Conservation (phyloP, 1,140 invertebrate species). For the Stegodyphus dumicola region DNA sequence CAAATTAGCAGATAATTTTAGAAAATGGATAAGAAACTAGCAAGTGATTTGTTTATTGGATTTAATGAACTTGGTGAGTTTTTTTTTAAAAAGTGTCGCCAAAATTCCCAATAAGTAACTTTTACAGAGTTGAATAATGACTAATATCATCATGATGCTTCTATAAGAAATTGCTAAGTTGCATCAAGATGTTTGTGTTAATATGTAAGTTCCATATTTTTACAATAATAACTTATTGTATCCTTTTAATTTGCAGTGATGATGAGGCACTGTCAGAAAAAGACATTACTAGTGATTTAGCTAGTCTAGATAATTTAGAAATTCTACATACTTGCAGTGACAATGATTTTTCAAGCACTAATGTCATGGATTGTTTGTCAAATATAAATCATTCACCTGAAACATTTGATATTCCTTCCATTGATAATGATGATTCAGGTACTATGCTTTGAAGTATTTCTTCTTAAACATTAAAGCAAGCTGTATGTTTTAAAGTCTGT, state of each 20-base stretch:
- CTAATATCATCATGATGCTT: too few relatives aligned
- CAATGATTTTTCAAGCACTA: slow-evolving; percentile 26
- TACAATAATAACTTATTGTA: neutral
- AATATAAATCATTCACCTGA: slow-evolving; percentile 41
- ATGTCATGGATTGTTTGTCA: slow-evolving; percentile 48
- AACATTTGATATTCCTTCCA: slow-evolving; percentile 41
- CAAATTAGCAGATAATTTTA: too few relatives aligned
- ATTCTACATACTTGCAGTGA: slow-evolving; percentile 27
- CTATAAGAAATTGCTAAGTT: too few relatives aligned
- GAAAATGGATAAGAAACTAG: too few relatives aligned
- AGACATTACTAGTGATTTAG: slow-evolving; percentile 14
- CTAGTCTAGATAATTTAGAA: slow-evolving; percentile 39
- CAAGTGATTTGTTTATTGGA: too few relatives aligned
- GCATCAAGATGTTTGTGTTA: too few relatives aligned
- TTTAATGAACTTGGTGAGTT: too few relatives aligned
- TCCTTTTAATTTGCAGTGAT: neutral
- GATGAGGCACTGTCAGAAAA: slow-evolving; percentile 20
- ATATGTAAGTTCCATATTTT: too few relatives aligned
- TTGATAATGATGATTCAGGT: slow-evolving; percentile 53
- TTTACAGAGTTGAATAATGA: too few relatives aligned
- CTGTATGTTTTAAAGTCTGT: neutral
- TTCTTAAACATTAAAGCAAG: neutral
- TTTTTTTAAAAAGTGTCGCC: too few relatives aligned
- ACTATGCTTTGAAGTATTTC: neutral
- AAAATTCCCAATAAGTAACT: too few relatives aligned